Evolutionary conservation across 2,797 vertebrate species (phyloP).

Genomic region (Heteromormyrus szaboi): DNA sequence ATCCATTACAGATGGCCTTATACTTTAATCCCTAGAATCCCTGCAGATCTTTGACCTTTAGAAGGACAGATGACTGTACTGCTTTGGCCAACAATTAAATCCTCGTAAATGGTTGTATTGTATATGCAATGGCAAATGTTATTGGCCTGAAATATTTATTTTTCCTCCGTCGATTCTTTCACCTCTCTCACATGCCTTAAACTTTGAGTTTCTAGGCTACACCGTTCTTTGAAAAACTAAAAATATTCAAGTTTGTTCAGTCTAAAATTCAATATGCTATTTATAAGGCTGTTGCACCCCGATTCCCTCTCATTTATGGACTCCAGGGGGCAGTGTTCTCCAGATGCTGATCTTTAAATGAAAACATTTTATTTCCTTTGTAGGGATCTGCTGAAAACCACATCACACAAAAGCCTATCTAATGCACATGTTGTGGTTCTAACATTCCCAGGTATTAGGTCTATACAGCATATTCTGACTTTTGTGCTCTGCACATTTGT

Average conservation of each 20-base stretch:
- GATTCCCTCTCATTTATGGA: not conserved
- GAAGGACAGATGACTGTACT: not conserved
- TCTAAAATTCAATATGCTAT: not conserved
- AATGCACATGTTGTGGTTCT: not conserved
- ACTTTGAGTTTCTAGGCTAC: not conserved
- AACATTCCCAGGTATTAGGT: not conserved
- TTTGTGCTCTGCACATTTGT: not conserved
- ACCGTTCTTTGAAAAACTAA: not conserved
- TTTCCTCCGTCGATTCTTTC: not conserved
- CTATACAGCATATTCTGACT: not conserved
- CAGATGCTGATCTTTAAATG: not conserved
- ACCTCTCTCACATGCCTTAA: not conserved
- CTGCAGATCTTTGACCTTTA: conserved; percentile 1
- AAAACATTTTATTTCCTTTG: not conserved
- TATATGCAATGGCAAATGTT: not conserved
- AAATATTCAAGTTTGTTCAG: not conserved
- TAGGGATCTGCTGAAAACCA: not conserved
- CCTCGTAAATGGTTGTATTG: not conserved
- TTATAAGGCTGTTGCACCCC: not conserved
- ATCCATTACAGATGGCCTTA: not conserved
- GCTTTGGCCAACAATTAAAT: not conserved
- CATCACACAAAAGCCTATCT: not conserved
- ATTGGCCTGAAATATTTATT: not conserved
- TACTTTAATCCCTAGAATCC: not conserved
- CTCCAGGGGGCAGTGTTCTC: not conserved